These are phyloP conservation scores for Tokudaia muenninki DNA, from an alignment of 2,797 vertebrate genomes.

Conservation along the genomic window DNA sequence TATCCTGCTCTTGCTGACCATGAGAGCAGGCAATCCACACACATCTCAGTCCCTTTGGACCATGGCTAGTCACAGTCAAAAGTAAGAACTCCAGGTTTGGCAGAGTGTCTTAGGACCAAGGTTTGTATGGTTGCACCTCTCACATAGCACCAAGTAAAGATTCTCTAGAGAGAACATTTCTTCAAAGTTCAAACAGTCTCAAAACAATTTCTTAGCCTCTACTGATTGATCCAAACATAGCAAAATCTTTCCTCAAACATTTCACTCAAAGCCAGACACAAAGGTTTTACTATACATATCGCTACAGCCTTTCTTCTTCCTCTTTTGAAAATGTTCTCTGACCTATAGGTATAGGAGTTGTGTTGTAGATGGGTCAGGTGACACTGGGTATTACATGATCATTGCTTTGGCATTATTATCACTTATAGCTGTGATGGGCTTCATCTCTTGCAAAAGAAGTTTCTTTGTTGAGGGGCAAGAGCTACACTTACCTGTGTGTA, in stretches of 20 bases:
- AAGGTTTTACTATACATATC: neutral
- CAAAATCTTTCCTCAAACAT: neutral
- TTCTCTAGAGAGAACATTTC: neutral
- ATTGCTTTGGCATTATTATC: neutral
- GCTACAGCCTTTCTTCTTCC: neutral
- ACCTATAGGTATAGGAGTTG: neutral
- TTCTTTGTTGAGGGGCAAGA: neutral
- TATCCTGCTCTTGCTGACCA: neutral
- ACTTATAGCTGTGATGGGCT: neutral
- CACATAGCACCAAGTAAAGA: neutral
- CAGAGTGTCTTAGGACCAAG: neutral
- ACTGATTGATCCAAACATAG: neutral
- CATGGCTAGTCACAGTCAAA: neutral
- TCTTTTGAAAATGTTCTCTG: neutral
- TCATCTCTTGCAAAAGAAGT: neutral
- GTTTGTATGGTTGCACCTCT: neutral
- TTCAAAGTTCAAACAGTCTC: neutral
- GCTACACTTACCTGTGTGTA: neutral
- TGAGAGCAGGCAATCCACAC: neutral
- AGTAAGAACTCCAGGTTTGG: neutral
- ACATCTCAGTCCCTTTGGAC: neutral
- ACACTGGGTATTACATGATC: neutral
- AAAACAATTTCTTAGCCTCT: neutral
- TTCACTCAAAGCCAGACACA: neutral
- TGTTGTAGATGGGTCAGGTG: neutral